Base-by-base conservation (phyloP, 2,113 vertebrate genomes). In the Cromileptes altivelis region DNA sequence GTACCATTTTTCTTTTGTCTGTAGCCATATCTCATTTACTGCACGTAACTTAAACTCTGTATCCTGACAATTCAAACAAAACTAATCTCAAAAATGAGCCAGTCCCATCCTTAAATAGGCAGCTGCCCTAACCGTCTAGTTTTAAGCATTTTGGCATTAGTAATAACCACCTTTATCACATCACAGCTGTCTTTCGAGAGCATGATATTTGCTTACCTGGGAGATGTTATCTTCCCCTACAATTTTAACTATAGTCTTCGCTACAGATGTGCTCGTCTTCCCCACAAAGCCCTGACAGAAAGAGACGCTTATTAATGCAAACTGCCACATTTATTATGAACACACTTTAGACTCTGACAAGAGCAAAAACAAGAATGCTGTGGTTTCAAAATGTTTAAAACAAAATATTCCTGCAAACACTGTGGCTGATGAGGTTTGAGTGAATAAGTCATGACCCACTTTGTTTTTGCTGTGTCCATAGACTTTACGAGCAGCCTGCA, bases 141-240 rank as follows among this genome's bases (percentile, higher is more conserved):
- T 62, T 25, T 45, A 19, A 25, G 78, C 5, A 75, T 12, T 62
- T n/a, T 30, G 2, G 4, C 10, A 75, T 78, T 8, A 67, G 21
- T 15, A 23, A 76, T 55, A 18, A 75, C 42, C 21, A 62, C 12
- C 55, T n/a, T 61, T 18, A 56, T 45, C 49, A 53, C 4, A 76
- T 50, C 19, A 8, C 2, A 78, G 21, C 42, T 79, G 15, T 55
- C 47, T 53, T 53, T n/a, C 63, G 14, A 50, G 6, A 58, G 52
- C 5, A 27, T 17, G 21, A 17, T 42, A 13, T 57, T 18, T 42
- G 4, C 64, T 89, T 81, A 99, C 98, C 97, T 99, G 97, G 69
- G 97, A 97, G 86, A 92, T 93, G 50, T 88, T 95, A 82, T 96
- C 96, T 89, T 97, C 96, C 91, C 97, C 95, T 80, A 95, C 37